These are phyloP conservation scores for Heliconius congener DNA, from an alignment of 1,140 invertebrate species.

Conservation along the genomic window DNA sequence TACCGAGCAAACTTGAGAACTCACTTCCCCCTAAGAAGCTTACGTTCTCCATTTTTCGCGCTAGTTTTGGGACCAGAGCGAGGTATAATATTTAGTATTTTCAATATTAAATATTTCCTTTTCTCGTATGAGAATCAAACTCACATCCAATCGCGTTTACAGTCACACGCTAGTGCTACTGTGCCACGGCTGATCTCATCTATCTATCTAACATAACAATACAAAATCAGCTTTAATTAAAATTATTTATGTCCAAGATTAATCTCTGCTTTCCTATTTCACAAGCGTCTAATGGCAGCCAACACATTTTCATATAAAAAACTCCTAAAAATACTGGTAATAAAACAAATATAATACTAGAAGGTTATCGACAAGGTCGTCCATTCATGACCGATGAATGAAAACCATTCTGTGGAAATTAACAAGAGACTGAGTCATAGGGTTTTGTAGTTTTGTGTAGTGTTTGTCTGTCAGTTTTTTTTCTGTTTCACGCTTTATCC, in stretches of 20 bases:
- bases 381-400: constrained; percentile 1
- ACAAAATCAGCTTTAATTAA: not conserved
- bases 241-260: not conserved
- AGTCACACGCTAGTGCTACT: no score
- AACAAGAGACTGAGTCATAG: not conserved
- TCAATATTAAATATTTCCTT: no score
- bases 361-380: not conserved
- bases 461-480: not conserved
- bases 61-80: not conserved
- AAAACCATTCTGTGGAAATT: constrained; percentile 1
- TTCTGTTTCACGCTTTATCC: not conserved
- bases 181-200: no score
- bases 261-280: not conserved
- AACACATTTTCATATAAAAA: not conserved
- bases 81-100: no score
- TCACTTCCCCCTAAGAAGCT: not conserved
- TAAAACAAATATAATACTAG: not conserved
- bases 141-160: not conserved
- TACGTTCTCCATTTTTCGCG: not conserved
- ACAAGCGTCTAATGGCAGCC: not conserved
- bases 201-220: not conserved
- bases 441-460: not conserved
- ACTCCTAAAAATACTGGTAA: not conserved
- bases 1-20: not conserved
- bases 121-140: not conserved